Evolutionary conservation across 1,140 invertebrate species (phyloP).

Genomic region (Aphelinus certus): DNA sequence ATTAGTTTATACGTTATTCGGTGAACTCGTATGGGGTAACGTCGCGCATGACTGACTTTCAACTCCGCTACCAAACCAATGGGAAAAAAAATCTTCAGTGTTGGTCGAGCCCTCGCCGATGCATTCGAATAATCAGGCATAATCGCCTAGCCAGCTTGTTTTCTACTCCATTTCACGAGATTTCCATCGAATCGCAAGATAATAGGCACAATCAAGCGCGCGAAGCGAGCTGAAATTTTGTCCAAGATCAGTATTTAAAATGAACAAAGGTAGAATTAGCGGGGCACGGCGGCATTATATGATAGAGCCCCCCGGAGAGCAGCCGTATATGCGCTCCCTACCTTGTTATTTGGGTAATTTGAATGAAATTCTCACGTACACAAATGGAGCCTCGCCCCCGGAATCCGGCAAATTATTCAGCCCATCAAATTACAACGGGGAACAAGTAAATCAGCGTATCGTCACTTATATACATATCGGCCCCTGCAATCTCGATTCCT

Average conservation of each 20-base stretch:
- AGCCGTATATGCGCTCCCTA: neutral
- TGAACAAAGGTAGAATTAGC: slow-evolving; percentile 18
- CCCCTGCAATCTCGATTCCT: slow-evolving; percentile 18
- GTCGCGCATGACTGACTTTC: too few relatives aligned
- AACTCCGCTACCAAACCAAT: too few relatives aligned
- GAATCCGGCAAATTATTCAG: slow-evolving; percentile 36
- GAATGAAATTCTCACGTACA: slow-evolving; percentile 30
- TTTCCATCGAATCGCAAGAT: neutral
- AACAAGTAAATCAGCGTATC: slow-evolving; percentile 36
- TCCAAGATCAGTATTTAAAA: slow-evolving; percentile 24
- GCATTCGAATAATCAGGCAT: too few relatives aligned
- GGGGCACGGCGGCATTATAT: neutral
- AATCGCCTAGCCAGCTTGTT: too few relatives aligned
- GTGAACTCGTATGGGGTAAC: too few relatives aligned
- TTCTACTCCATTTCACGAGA: too few relatives aligned
- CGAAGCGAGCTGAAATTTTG: neutral
- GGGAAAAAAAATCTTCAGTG: too few relatives aligned
- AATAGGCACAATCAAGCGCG: slow-evolving; percentile 9
- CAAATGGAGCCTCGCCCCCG: slow-evolving; percentile 5
- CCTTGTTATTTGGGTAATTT: slow-evolving; percentile 32
- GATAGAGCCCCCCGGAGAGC: neutral
- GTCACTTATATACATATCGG: slow-evolving; percentile 28
- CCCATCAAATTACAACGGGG: slow-evolving; percentile 24
- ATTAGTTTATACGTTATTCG: too few relatives aligned
- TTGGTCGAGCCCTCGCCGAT: too few relatives aligned